Evolutionary conservation across 2,797 vertebrate genomes (phyloP), one percentile per base, ranked within the genome.

Genomic region (Kryptopterus vitreolus): DNA sequence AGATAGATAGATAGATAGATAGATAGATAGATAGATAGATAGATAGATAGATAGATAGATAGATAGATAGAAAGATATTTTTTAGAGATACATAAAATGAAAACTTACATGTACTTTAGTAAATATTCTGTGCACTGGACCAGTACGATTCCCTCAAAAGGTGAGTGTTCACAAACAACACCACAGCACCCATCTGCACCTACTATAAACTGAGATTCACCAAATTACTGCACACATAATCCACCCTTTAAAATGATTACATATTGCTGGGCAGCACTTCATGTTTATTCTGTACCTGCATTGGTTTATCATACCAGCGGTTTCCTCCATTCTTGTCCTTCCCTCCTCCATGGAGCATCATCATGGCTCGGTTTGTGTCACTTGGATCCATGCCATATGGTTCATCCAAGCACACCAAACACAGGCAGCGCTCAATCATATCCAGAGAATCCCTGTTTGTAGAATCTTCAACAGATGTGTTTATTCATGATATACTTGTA

Each of bases 241-340:
- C 46, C 35, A 61, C 12, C 29, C 18, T 70, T 50, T 35, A 35
- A 35, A 22, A 24, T 57, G 16, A 22, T 13, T 68, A 53, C 16
- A 63, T 66, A 12, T 12, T 35, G 7, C 22, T 68, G 31, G 24
- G 33, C 43, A 46, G 3, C 10, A 43, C 57, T 55, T 62, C 3
- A 58, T 73, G 4, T 50, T 59, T 0, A 33, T 73, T 33, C 75
- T 88, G 91, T 87, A 99, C 98, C 98, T 99, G 98, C 93, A 98
- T 95, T 2, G 97, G 95, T 83, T 99, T 99, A 92, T 99, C 97
- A 0, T 98, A 99, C 98, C 98, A 99, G 26, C 98, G 96, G 81
- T 99, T 99, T 18, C 93, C 96, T 11, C 96, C 95, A 0, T 96
- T 98, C 79, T 88, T 94, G 43, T 90, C 86, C 70, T 81, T 89